Evolutionary conservation across 2,797 vertebrate species (phyloP), one percentile per base, ranked within the genome.

Genomic region (Danionella dracula): DNA sequence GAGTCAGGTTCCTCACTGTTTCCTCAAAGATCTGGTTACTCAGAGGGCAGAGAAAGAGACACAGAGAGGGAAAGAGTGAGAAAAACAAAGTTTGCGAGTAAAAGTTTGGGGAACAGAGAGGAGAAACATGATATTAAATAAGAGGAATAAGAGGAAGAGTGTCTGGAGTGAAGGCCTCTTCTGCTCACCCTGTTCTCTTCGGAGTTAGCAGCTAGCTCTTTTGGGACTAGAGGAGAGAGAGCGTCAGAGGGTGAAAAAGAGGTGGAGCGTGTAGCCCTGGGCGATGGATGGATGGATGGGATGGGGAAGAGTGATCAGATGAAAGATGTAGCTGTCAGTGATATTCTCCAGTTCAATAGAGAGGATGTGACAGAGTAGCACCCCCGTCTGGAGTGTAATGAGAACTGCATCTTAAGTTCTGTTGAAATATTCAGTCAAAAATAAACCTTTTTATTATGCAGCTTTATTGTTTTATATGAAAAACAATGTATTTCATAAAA

Each of bases 1-100:
- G 86, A 85, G 85, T 97, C 90, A 8, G 84, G 83, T 93, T 94
- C 88, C 94, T 91, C 87, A 93, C 90, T 95, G 94, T 94, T 96
- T 94, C 90, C 84, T 85, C 85, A 45, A 76, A 88, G 90, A 89
- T 97, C 90, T 77, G 55, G 88, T 94, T 95, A 91, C 93, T 85
- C 86, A 92, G 86, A 93, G 90, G 91, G 89, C 90, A 91, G 83
- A 73, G 74, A n/a, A n/a, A 63, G 72, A 78, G 85, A 85, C 75
- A 75, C 78, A 69, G 63, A 63, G 40, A 56, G 83, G 75, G 29
- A 50, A 48, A 19, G 45, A 51, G 54, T 38, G 61, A 65, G 62
- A 63, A 68, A 66, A 50, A 61, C 42, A 56, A 71, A 69, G 66
- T 53, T 83, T 61, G 59, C 63, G 81, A 75, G 80, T 80, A 81